A percentile compares a stretch with the other conserved stretches of the same genome.
These are phyloP conservation scores for Patella ulyssiponensis DNA, from an alignment of 2,888 invertebrate genomes.

Conservation along the genomic window DNA sequence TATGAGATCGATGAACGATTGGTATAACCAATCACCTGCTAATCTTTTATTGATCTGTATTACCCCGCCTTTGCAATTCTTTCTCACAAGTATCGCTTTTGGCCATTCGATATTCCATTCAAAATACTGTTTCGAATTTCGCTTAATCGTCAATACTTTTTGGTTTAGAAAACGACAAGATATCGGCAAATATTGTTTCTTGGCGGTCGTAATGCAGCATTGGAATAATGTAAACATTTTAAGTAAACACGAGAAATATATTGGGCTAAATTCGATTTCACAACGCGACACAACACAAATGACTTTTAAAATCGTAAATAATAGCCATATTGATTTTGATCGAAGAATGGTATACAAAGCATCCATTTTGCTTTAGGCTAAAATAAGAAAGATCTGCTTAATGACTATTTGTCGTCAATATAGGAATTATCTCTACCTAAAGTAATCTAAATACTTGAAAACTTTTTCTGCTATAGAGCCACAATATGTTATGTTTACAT, in stretches of 20 bases:
- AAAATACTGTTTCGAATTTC: too few relatives aligned
- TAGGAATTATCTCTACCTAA: neutral
- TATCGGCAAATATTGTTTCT: conserved; percentile 3
- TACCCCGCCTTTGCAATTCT: conserved; percentile 6
- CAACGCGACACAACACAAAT: neutral
- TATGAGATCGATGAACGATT: neutral
- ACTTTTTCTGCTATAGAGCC: too few relatives aligned
- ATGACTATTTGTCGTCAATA: conserved; percentile 3
- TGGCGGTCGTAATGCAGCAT: neutral
- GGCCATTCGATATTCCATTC: too few relatives aligned
- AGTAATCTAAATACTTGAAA: neutral
- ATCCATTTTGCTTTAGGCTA: neutral
- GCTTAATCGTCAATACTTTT: too few relatives aligned
- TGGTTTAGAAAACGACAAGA: neutral
- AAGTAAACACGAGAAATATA: neutral
- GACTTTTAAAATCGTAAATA: neutral
- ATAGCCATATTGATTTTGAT: too few relatives aligned
- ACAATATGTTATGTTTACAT: too few relatives aligned
- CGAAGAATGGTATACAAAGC: too few relatives aligned
- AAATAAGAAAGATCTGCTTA: neutral
- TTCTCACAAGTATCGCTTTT: neutral
- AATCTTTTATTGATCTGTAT: neutral
- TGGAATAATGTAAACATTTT: neutral
- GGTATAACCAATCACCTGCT: neutral
- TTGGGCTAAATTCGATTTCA: neutral